Evolutionary conservation across 2,113 vertebrate genomes (phyloP), one percentile per base, ranked within the genome.

Genomic region (Junco hyemalis): DNA sequence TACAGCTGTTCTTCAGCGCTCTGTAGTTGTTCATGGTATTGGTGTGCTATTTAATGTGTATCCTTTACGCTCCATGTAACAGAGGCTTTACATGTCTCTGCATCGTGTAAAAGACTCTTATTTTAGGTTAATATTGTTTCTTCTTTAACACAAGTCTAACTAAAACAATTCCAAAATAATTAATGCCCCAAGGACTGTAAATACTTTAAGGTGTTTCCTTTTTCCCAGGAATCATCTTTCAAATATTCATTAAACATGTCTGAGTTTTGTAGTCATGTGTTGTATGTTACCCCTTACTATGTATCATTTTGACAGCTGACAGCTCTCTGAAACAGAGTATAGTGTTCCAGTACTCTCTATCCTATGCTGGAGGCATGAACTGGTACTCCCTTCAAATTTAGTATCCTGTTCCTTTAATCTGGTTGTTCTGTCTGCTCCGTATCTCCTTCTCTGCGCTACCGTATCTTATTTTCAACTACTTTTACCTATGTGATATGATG

Each of bases 121-220:
- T 90, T 94, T 94, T 95, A 91, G 56, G 78, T 83, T 60, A 70
- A 68, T 92, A 88, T 85, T 93, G 29, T 57, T 85, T 88, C 81
- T 94, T 96, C 87, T 95, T 95, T 31, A 88, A 92, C 91, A 93
- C 73, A 90, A 95, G 82, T 85, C 60, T 93, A 93, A 96, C 77
- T 96, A 87, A 95, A 95, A 91, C 44, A 94, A 85, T 94, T 96
- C 76, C 95, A 92, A 97, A 97, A 90, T 66, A 96, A 95, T 96
- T 96, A 95, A 86, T 86, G 56, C 59, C 56, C 60, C 48, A 85
- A 86, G 53, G 94, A 88, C 63, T 95, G 19, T 84, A 42, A 88
- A 50, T 87, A 72, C 38, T 95, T 96, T 65, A 91, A 96, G 42
- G 36, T 90, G 19, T 91, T 91, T 83, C 24, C 38, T 88, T 93